Evolutionary conservation across 1,140 invertebrate genomes (phyloP).

Genomic region (Elymnias hypermnestra): DNA sequence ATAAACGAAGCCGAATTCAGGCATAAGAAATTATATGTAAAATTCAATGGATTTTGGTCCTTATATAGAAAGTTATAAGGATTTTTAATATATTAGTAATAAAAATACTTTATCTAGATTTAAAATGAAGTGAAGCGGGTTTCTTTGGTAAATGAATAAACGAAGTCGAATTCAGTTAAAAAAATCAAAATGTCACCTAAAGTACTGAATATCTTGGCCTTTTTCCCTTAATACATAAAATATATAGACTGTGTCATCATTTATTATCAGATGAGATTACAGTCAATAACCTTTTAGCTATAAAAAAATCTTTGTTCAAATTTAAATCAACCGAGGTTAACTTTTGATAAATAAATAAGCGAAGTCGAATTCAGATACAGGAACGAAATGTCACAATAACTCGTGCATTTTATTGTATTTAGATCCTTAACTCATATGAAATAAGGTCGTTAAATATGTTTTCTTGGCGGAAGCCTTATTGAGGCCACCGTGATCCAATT

Average conservation of each 20-base stretch:
- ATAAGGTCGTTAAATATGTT: constrained; percentile 1
- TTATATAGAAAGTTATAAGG: too few relatives aligned
- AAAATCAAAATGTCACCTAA: not conserved
- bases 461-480: constrained; percentile 1
- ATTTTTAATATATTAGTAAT: too few relatives aligned
- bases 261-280: not conserved
- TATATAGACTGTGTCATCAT: not conserved
- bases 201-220: not conserved
- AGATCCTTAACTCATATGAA: not conserved
- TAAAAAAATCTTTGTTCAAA: constrained; percentile 7
- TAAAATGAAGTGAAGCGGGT: too few relatives aligned
- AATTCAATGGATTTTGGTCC: too few relatives aligned
- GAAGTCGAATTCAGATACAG: constrained; percentile 1
- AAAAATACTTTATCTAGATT: too few relatives aligned
- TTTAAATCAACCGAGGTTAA: constrained; percentile 13
- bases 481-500: constrained; percentile 16
- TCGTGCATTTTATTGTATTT: not conserved
- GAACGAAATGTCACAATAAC: not conserved
- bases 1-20: too few relatives aligned
- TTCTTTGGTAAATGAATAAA: too few relatives aligned
- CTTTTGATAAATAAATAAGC: constrained; percentile 22
- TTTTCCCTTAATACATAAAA: not conserved
- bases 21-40: too few relatives aligned
- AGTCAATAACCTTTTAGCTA: not conserved
- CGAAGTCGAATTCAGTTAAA: too few relatives aligned